Evolutionary conservation across 2,797 vertebrate species (phyloP), one percentile per base, ranked within the genome.

Genomic region (Sebastes itinus): DNA sequence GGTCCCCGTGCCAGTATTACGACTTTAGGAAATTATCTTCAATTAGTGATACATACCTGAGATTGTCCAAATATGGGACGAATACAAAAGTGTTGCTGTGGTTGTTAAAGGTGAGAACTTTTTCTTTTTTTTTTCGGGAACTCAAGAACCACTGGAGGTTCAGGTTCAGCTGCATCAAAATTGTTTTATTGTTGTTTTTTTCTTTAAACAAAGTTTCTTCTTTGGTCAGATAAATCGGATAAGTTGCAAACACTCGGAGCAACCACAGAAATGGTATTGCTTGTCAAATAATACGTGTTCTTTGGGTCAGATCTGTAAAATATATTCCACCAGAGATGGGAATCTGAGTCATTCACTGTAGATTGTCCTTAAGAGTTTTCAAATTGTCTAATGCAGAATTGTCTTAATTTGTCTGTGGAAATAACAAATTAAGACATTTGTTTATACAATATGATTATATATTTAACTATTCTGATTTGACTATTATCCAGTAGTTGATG

Each of bases 1-100:
- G 28, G 46, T 87, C 38, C 54, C 69, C 18, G 67, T 86, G 77
- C 72, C 85, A 90, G 86, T 91, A 72, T 88, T 85, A 79, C 58
- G 58, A 78, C 67, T 62, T 7, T 67, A 79, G 67, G 65, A 46
- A 61, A 76, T 75, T 13, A 63, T 64, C 46, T 59, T 68, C 33
- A 81, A 25, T 69, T 77, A 68, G 78, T 63, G 66, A 68, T 65
- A 60, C 63, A 49, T 68, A 59, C 23, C 63, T 75, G 56, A 70
- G 0, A 32, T 54, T 28, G 63, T 70, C 25, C 70, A 76, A 55
- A 58, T 52, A 25, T 77, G 27, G 61, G 65, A 52, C 58, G 23
- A 71, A 77, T 42, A 65, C 42, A 38, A 22, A 70, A 70, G 61
- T 84, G 61, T 75, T 79, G 16, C 23, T 25, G 46, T 59, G 59